These are phyloP conservation scores for Drosophila siamana DNA, from an alignment of 2,888 invertebrate genomes.

Conservation along the genomic window DNA sequence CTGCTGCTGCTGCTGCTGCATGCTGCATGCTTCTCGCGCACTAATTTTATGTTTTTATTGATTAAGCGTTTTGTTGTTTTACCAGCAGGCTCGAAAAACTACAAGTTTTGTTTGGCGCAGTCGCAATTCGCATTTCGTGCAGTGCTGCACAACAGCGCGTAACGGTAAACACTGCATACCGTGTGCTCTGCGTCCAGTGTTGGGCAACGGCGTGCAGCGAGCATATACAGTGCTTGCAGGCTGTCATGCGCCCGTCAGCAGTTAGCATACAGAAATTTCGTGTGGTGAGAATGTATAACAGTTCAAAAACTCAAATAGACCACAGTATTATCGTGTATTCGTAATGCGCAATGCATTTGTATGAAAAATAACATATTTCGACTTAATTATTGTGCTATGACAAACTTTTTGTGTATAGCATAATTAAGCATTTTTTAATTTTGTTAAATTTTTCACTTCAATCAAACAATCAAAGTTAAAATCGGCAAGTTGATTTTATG, in stretches of 20 bases:
- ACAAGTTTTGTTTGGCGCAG: conserved; percentile 43
- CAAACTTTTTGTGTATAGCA: too few relatives aligned
- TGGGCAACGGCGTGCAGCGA: background rate
- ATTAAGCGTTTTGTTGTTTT: conserved; percentile 71
- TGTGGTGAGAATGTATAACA: background rate
- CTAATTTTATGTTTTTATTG: conserved; percentile 78
- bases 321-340: too few relatives aligned
- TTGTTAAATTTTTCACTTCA: too few relatives aligned
- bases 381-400: too few relatives aligned
- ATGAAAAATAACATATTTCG: too few relatives aligned
- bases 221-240: background rate
- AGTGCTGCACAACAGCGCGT: conserved; percentile 5
- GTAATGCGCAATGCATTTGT: too few relatives aligned
- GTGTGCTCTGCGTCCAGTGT: background rate
- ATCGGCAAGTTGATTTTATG: too few relatives aligned
- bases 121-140: conserved; percentile 30
- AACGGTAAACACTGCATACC: background rate
- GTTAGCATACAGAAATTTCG: background rate
- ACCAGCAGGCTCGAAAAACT: conserved; percentile 35
- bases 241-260: background rate
- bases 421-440: too few relatives aligned
- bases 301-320: too few relatives aligned
- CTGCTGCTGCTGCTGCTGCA: conserved; percentile 35
- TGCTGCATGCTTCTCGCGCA: conserved; percentile 66
- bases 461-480: too few relatives aligned